These are phyloP conservation scores for Lycia hirtaria DNA, from an alignment of 2,888 invertebrate genomes.

Conservation along the genomic window DNA sequence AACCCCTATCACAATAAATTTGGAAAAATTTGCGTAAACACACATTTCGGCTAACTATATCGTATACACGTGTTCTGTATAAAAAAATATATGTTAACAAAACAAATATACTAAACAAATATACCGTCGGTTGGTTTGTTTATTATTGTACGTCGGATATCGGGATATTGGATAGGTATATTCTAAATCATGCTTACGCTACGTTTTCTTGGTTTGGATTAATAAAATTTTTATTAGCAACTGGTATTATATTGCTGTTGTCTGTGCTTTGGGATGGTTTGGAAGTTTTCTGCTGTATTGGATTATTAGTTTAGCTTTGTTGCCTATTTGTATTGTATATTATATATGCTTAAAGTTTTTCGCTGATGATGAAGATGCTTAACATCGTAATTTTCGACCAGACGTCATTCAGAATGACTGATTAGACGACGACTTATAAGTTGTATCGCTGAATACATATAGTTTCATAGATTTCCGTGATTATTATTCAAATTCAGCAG, in stretches of 20 bases:
- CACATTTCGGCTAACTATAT: constrained; percentile 33
- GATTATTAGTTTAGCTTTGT: neutral
- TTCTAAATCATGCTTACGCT: constrained; percentile 23
- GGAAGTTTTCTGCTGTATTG: constrained; percentile 1
- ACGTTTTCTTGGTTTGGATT: constrained; percentile 25
- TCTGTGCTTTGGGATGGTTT: neutral
- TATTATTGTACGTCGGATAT: constrained; percentile 41
- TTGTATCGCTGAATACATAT: too few relatives aligned
- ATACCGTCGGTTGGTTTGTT: constrained; percentile 31
- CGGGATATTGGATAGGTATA: constrained; percentile 35
- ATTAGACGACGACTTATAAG: too few relatives aligned
- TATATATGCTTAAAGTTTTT: neutral
- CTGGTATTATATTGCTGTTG: constrained; percentile 8
- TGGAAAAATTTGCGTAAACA: constrained; percentile 36
- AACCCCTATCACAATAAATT: constrained; percentile 36
- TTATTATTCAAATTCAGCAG: too few relatives aligned
- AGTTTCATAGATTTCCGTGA: too few relatives aligned
- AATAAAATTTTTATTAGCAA: constrained; percentile 27
- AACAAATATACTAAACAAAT: constrained; percentile 38
- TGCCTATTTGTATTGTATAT: neutral
- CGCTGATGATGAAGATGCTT: too few relatives aligned
- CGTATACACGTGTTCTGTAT: constrained; percentile 33
- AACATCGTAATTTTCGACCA: too few relatives aligned
- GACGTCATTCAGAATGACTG: too few relatives aligned
- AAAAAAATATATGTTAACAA: constrained; percentile 45